Base-by-base conservation (phyloP, 2,888 invertebrate species). In the Ochlodes sylvanus region DNA sequence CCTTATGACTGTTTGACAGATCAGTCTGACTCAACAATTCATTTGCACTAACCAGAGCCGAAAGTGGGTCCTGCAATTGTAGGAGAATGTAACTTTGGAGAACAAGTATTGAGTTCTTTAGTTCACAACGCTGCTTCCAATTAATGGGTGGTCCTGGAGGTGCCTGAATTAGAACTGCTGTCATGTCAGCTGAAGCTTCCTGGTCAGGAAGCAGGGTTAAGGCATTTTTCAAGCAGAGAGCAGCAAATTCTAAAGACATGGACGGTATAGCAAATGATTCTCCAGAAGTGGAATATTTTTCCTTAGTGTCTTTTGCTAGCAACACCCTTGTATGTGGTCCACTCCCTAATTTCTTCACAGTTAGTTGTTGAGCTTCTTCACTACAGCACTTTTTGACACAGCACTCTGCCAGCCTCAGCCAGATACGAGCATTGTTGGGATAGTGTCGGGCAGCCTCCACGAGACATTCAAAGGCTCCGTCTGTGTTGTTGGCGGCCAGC, bases 321-420 rank as follows among this genome's bases (percentile, higher is more conserved):
- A 92, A 77, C 21, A 92, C 81, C 67, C 90, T 87, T 10, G 90
- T 87, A 70, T 94, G 93, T n/a, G 90, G 78, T 14, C 93, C 92
- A 70, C 88, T 90, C 12, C 94, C 93, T 17, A 94, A 74, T 75
- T 92, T 92, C 71, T 90, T 91, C 0, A 92, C 89, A 5, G 88
- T 85, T 50, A 89, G 89, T 70, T 92, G 90, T 67, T 90, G 85
- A 5, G 82, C 80, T 82, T 94, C 94, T 75, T 95, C 94, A 72
- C 91, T 90, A 80, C 95, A 95, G 77, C 95, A 94, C 79, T 94
- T 94, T 77, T 94, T 95, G 55, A 98, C 97, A 84, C 98, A 98
- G 81, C 98, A 98, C 88, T 99, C 99, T 0, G 99, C 98, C 78
- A 99, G 93, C 77, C 99, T 94, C 68, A 98, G 92, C 99, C 99